Conservation (phyloP, 1,140 invertebrate species). For the Dermatophagoides farinae region DNA sequence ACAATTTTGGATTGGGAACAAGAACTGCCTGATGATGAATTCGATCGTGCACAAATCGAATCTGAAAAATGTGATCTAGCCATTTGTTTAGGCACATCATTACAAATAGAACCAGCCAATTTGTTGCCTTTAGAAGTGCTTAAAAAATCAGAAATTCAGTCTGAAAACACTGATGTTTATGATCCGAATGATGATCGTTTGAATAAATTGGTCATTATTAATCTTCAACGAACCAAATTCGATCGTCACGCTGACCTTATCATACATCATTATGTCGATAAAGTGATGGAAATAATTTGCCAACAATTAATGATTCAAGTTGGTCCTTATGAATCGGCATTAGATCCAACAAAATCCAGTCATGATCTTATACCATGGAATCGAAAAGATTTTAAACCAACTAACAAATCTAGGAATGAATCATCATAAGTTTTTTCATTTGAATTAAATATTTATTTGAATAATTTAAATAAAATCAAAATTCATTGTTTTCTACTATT, state of each 20-base stretch:
- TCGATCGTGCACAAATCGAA: constrained; percentile 62
- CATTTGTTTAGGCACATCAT: constrained; percentile 79
- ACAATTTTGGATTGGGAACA: constrained; percentile 97
- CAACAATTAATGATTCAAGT: constrained; percentile 46
- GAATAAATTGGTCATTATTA: constrained; percentile 77
- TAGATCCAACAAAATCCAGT: constrained; percentile 34
- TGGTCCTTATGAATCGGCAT: constrained; percentile 39
- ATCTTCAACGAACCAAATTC: constrained; percentile 91
- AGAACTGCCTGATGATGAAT: constrained; percentile 68
- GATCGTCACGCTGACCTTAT: constrained; percentile 75
- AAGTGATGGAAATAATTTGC: constrained; percentile 53
- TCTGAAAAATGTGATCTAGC: constrained; percentile 71
- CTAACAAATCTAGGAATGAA: too few species aligned
- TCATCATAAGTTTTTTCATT: too few species aligned
- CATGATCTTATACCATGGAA: background rate
- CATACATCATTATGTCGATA: constrained; percentile 73
- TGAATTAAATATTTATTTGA: too few species aligned
- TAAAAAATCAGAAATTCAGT: constrained; percentile 31
- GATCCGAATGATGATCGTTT: constrained; percentile 28
- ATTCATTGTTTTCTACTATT: too few species aligned
- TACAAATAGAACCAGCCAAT: constrained; percentile 92
- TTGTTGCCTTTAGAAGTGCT: constrained; percentile 76
- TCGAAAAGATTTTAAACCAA: background rate
- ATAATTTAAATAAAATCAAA: too few species aligned
- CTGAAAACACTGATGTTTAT: background rate